A percentile compares a stretch with the other conserved stretches of the same genome.
Evolutionary conservation across 2,888 invertebrate species (phyloP).

Genomic region (Cepaea hortensis): DNA sequence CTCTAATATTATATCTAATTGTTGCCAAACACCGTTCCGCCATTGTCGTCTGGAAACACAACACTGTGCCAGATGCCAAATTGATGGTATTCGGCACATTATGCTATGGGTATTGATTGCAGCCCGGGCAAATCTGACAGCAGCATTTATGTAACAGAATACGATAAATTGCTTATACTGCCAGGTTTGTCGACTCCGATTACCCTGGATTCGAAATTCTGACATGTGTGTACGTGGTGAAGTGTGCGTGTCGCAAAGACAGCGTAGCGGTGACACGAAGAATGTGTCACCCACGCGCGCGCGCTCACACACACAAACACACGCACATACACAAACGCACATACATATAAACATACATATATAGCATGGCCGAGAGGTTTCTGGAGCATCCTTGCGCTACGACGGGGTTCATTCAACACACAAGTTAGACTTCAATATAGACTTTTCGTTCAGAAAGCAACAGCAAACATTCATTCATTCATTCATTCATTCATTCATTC

Average conservation of each 20-base stretch:
- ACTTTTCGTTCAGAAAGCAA: too few species aligned
- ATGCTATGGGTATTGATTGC: slow-evolving; percentile 16
- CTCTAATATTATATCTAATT: slow-evolving; percentile 20
- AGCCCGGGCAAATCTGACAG: slow-evolving; percentile 17
- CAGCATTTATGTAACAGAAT: slow-evolving; percentile 40
- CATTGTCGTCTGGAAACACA: not conserved
- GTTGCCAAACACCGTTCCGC: not conserved
- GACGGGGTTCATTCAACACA: too few species aligned
- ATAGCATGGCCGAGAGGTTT: too few species aligned
- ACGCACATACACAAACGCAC: too few species aligned
- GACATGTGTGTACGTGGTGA: slow-evolving; percentile 15
- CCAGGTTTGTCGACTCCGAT: slow-evolving; percentile 31
- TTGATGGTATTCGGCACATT: slow-evolving; percentile 32
- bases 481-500: too few species aligned
- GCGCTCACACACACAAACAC: too few species aligned
- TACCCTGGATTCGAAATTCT: slow-evolving; percentile 11
- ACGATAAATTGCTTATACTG: slow-evolving; percentile 19
- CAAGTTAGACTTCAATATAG: too few species aligned
- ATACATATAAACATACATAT: too few species aligned
- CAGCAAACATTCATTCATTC: too few species aligned
- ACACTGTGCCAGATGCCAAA: slow-evolving; percentile 33
- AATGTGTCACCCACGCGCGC: too few species aligned
- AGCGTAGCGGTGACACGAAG: too few species aligned
- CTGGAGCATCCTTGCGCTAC: too few species aligned
- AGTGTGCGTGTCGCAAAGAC: not conserved